phyloP scores from a whole-genome alignment of 1,140 invertebrate species.

The Bombyx mori region DNA sequence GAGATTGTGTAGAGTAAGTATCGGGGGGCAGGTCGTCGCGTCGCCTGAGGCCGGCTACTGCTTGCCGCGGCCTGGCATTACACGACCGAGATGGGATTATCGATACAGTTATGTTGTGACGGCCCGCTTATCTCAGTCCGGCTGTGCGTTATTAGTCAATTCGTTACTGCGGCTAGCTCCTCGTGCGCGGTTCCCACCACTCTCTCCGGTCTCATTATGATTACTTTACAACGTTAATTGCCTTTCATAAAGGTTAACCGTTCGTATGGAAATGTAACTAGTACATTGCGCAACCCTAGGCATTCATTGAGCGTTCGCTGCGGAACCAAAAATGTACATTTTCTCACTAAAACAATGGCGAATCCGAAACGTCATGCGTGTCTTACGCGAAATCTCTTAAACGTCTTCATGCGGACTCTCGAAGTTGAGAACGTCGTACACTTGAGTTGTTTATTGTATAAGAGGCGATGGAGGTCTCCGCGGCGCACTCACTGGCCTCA shows the following conservation, averaged over 20 bases:
- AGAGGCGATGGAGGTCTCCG: constrained; percentile 31
- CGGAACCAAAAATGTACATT: constrained; percentile 35
- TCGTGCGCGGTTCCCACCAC: constrained; percentile 25
- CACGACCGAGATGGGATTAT: constrained; percentile 53
- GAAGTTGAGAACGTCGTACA: constrained; percentile 5
- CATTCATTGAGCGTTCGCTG: constrained; percentile 30
- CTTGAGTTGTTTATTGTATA: constrained; percentile 29
- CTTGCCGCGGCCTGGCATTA: constrained; percentile 36
- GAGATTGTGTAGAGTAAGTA: constrained; percentile 54
- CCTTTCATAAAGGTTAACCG: constrained; percentile 31
- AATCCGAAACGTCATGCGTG: constrained; percentile 13
- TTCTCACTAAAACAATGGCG: constrained; percentile 39
- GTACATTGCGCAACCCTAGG: constrained; percentile 32
- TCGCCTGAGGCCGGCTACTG: constrained; percentile 37
- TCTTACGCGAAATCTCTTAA: constrained; percentile 24
- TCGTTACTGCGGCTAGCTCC: constrained; percentile 21
- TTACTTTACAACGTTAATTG: constrained; percentile 30
- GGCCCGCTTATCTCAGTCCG: constrained; percentile 39
- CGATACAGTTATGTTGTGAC: constrained; percentile 55
- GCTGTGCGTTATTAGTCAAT: constrained; percentile 40
- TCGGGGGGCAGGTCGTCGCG: constrained; percentile 24
- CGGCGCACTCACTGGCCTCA: constrained; percentile 21
- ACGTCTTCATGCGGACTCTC: constrained; percentile 14
- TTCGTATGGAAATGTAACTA: constrained; percentile 21
- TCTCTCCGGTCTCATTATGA: constrained; percentile 24